A percentile compares a stretch with the other conserved stretches of the same genome.
phyloP scores from a whole-genome alignment of 2,888 invertebrate species.

The Torymus tubicola region DNA sequence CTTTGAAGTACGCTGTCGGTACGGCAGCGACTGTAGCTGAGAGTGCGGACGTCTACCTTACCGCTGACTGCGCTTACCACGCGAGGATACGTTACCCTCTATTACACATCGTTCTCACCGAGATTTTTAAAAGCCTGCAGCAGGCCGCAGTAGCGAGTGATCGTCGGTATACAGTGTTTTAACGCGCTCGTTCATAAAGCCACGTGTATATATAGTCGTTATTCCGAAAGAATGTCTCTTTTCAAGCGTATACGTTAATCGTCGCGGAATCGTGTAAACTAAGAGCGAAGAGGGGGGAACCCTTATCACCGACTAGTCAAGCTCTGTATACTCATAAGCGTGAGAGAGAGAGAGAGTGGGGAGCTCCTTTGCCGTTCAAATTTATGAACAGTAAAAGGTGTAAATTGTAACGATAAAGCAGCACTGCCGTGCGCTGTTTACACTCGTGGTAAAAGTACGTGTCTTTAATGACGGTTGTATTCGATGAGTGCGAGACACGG shows the following conservation, averaged over 20 bases:
- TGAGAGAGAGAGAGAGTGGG: background rate
- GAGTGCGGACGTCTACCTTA: constrained; percentile 1
- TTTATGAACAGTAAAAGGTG: constrained; percentile 72
- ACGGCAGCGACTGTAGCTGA: background rate
- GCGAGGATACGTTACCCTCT: background rate
- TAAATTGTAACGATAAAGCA: constrained; percentile 69
- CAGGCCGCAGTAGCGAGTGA: background rate
- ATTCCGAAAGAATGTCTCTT: constrained; percentile 30
- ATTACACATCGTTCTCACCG: background rate
- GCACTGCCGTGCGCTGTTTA: constrained; percentile 59
- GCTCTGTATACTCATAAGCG: constrained; percentile 58
- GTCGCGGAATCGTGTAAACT: constrained; percentile 39
- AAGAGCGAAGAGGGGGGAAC: constrained; percentile 56
- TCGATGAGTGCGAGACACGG: constrained; percentile 41
- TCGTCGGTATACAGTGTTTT: background rate
- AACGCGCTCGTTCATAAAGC: constrained; percentile 6
- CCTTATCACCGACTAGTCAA: constrained; percentile 62
- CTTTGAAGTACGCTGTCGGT: background rate
- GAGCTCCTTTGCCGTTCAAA: constrained; percentile 66
- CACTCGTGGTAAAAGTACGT: constrained; percentile 63
- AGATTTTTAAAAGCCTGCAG: no score
- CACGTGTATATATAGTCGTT: constrained; percentile 10
- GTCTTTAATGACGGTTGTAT: constrained; percentile 64
- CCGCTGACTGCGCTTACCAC: constrained; percentile 25
- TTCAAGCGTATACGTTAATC: constrained; percentile 31